phyloP scores from a whole-genome alignment of 2,797 vertebrate species.

The Danio kyathit region DNA sequence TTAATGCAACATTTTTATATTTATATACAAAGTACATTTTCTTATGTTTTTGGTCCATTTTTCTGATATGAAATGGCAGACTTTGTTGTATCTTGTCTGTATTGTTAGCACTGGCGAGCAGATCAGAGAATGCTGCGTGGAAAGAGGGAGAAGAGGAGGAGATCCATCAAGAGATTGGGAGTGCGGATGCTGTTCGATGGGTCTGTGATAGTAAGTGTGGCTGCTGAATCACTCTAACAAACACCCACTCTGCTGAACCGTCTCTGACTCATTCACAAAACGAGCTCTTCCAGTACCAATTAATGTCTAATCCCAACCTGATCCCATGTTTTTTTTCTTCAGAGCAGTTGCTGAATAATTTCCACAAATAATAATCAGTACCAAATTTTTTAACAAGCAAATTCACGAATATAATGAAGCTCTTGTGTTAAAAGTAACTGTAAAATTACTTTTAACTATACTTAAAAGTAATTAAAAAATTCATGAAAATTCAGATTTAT shows the following conservation, averaged over 20 bases:
- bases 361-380: not conserved
- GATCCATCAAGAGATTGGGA: not conserved
- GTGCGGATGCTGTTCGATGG: constrained; percentile 14
- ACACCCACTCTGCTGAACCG: constrained; percentile 22
- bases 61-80: not conserved
- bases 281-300: not conserved
- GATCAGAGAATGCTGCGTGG: not conserved
- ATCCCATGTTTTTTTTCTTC: not conserved
- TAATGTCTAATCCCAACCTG: constrained; percentile 4
- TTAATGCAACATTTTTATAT: no score
- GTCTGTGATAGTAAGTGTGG: constrained; percentile 19
- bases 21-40: no score
- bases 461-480: no score
- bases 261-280: constrained; percentile 36
- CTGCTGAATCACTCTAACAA: constrained; percentile 43
- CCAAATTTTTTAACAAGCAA: not conserved
- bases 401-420: not conserved
- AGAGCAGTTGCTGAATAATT: not conserved
- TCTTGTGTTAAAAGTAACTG: no score
- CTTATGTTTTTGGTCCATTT: not conserved
- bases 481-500: no score
- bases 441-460: no score
- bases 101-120: not conserved
- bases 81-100: not conserved
- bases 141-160: constrained; percentile 17